Conservation (phyloP, 2,113 vertebrate species). For the Bubo scandiacus region DNA sequence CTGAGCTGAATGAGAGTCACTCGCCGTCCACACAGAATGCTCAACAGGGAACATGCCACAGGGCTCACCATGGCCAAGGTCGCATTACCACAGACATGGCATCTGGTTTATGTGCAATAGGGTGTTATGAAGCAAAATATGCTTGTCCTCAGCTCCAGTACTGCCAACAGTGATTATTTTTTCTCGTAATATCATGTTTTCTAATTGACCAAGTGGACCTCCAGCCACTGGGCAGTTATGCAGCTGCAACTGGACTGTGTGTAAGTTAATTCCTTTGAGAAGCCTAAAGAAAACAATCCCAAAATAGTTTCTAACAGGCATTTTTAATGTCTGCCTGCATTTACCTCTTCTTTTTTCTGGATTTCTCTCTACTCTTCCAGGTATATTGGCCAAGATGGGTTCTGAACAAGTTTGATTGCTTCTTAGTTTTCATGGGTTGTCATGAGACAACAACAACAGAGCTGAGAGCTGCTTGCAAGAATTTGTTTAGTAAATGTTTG, state of each 20-base stretch:
- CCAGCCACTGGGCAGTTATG: not conserved
- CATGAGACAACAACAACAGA: too few relatives aligned
- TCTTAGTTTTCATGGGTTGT: not conserved
- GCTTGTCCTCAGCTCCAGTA: not conserved
- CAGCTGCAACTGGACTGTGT: not conserved
- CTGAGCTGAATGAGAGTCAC: not conserved
- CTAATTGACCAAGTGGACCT: not conserved
- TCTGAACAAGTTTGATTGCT: not conserved
- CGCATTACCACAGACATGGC: accelerated
- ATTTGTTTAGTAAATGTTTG: not conserved
- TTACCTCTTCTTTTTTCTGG: not conserved
- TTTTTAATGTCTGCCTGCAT: not conserved
- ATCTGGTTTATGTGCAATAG: not conserved
- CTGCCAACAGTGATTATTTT: slow-evolving; percentile 32
- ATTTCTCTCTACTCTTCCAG: not conserved
- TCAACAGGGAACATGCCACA: accelerated
- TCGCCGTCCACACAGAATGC: accelerated
- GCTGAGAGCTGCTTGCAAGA: not conserved
- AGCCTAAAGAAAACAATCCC: not conserved
- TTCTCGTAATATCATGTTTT: slow-evolving; percentile 3
- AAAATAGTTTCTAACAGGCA: not conserved
- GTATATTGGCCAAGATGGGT: not conserved
- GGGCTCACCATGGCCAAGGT: not conserved
- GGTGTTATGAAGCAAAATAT: not conserved
- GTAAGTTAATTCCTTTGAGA: slow-evolving; percentile 7